Evolutionary conservation across 2,888 invertebrate species (phyloP), one percentile per base, ranked within the genome.

Genomic region (Dinocampus coccinellae): DNA sequence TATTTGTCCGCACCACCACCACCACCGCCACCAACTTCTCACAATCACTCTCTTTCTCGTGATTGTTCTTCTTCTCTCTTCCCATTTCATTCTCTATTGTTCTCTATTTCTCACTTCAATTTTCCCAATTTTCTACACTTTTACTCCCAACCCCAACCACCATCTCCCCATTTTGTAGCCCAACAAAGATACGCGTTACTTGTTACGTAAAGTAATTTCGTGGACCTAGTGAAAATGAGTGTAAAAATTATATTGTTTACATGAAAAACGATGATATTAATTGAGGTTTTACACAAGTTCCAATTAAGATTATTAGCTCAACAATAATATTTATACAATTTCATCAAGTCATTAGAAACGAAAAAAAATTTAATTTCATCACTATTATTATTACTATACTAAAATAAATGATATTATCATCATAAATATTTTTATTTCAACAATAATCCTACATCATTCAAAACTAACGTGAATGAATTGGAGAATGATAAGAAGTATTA

Each of bases 251-350:
- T n/a, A 42, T 16, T 26, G 33, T 47, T 22, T 70, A 73, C 71
- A 36, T 61, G 63, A 52, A 72, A 78, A 78, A 72, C 70, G 79
- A 78, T 78, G 81, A 85, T 85, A 85, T 85, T 85, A 86, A 86
- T 85, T 82, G 83, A 83, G 83, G 83, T 84, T 83, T 81, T 79
- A 77, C 76, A 75, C 79, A 26, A 77, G 83, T 84, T 85, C 86
- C 85, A 85, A 86, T 86, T 84, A 86, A 85, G 82, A 80, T 83
- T 84, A 86, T 86, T 85, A 85, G 80, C 78, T 72, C 70, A 69
- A 76, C 75, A n/a, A n/a, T n/a, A n/a, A n/a, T n/a, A n/a, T n/a
- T n/a, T 81, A 80, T 67, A 53, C 66, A 34, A 52, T 67, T 71
- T 53, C 53, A 57, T 13, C 64, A 26, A 11, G 42, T 36, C 26